Percentiles rank a stretch among this genome's conserved stretches.
Conservation (phyloP, 2,888 invertebrate genomes). For the Microctonus aethiopoides region DNA sequence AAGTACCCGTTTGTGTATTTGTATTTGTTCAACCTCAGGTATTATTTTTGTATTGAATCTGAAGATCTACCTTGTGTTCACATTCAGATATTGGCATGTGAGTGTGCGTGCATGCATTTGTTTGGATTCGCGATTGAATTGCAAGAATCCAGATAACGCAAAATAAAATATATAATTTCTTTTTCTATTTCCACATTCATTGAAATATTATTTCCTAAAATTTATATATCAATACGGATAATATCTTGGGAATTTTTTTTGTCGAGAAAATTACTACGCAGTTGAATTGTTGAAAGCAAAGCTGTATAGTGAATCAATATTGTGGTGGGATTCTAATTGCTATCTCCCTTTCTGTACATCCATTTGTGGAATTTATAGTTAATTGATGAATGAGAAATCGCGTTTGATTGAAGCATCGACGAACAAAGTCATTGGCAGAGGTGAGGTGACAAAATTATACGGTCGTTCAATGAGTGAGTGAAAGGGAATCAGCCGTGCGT, state of each 20-base stretch:
- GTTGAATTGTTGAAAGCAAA: too few species aligned
- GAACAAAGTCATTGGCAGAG: constrained; percentile 25
- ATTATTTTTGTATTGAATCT: constrained; percentile 41
- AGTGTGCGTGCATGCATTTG: constrained; percentile 40
- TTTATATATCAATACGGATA: too few species aligned
- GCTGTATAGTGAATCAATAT: too few species aligned
- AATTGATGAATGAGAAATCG: background rate
- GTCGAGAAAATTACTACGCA: too few species aligned
- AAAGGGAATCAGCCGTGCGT: constrained; percentile 22
- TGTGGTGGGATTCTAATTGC: too few species aligned
- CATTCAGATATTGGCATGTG: too few species aligned
- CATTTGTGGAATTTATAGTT: background rate
- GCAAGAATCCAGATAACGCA: constrained; percentile 53
- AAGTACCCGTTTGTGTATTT: background rate
- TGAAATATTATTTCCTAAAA: too few species aligned
- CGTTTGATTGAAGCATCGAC: background rate
- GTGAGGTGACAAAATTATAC: constrained; percentile 38
- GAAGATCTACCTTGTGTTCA: constrained; percentile 36
- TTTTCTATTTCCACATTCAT: too few species aligned
- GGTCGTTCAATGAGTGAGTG: constrained; percentile 27
- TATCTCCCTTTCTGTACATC: background rate
- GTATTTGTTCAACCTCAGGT: constrained; percentile 26
- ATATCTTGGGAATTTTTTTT: too few species aligned
- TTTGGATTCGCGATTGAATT: constrained; percentile 48
- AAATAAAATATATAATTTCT: constrained; percentile 1